phyloP scores from a whole-genome alignment of 1,140 invertebrate genomes.

The Lepidurus packardi region DNA sequence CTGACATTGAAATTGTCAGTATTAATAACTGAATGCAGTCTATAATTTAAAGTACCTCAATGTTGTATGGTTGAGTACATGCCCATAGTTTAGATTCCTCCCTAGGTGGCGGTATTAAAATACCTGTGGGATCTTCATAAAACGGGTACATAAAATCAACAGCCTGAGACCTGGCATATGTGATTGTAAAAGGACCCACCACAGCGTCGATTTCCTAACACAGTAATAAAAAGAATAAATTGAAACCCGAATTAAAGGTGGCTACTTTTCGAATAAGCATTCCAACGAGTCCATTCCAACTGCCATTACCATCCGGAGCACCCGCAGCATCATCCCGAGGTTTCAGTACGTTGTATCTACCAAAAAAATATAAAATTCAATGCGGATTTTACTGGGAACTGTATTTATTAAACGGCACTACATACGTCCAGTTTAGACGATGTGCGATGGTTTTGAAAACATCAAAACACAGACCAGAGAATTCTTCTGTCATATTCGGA shows the following conservation, averaged over 20 bases:
- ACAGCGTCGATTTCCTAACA: constrained; percentile 45
- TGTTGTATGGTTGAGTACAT: constrained; percentile 40
- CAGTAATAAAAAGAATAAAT: background rate
- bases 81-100: constrained; percentile 40
- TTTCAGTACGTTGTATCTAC: background rate
- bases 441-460: too few relatives aligned
- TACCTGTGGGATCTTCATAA: constrained; percentile 42
- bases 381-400: too few relatives aligned
- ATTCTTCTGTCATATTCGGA: too few relatives aligned
- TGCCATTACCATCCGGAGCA: background rate
- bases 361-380: too few relatives aligned
- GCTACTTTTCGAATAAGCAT: background rate
- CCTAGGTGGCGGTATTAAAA: constrained; percentile 41
- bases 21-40: background rate
- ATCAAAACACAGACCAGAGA: too few relatives aligned
- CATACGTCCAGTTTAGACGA: too few relatives aligned
- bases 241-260: background rate
- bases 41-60: constrained; percentile 36
- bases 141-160: constrained; percentile 47
- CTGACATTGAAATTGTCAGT: constrained; percentile 13
- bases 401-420: too few relatives aligned
- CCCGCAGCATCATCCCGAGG: background rate
- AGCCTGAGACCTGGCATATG: constrained; percentile 43
- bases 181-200: constrained; percentile 46
- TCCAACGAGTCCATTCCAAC: background rate